These are phyloP conservation scores for Corythornis cristatus DNA, from an alignment of 2,113 vertebrate genomes.

Conservation along the genomic window DNA sequence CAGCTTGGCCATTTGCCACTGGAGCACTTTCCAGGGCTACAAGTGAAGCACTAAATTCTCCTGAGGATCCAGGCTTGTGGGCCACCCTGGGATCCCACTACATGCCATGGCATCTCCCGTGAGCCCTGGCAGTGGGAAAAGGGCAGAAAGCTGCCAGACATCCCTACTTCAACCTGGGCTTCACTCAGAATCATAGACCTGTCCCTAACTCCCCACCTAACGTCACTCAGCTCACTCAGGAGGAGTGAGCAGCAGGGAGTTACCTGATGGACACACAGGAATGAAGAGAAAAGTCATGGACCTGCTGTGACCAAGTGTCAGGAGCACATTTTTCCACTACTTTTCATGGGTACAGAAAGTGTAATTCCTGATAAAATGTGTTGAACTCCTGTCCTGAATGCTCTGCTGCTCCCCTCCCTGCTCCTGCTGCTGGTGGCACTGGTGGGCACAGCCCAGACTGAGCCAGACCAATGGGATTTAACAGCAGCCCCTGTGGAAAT, in stretches of 20 bases:
- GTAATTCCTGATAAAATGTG: background rate
- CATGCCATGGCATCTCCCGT: background rate
- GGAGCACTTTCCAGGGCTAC: background rate
- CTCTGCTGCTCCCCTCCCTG: background rate
- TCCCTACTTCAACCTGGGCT: background rate
- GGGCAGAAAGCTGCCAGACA: background rate
- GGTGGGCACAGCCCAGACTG: background rate
- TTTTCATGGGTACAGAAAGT: background rate
- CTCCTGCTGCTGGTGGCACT: rapidly evolving
- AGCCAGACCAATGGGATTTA: background rate
- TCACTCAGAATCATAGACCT: background rate
- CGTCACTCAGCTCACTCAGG: rapidly evolving
- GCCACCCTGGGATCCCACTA: background rate
- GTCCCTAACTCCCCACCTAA: background rate
- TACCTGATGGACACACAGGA: background rate
- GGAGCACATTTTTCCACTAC: background rate
- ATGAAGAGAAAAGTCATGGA: background rate
- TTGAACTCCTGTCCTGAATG: background rate
- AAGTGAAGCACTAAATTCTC: background rate
- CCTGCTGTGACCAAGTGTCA: background rate
- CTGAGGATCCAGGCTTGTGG: background rate
- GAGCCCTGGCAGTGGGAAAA: background rate
- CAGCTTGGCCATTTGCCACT: background rate
- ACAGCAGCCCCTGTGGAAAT: background rate
- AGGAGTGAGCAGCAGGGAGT: background rate